phyloP scores from a whole-genome alignment of 1,140 invertebrate species.

The Mylabris phalerata region DNA sequence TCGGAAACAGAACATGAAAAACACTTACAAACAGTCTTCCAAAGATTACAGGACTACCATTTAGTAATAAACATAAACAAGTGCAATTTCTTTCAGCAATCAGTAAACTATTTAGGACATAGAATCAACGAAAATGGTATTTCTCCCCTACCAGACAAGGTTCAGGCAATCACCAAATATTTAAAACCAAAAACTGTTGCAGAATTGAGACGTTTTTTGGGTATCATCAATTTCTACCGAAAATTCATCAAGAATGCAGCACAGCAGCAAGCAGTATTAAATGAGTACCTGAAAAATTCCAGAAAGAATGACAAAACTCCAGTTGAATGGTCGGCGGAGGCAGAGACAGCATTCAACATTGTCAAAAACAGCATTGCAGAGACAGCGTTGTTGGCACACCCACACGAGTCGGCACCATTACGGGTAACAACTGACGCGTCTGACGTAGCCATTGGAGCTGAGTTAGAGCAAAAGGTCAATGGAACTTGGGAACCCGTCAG shows the following conservation, averaged over 20 bases:
- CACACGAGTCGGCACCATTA: slow-evolving; percentile 18
- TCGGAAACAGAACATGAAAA: slow-evolving; percentile 16
- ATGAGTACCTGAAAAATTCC: slow-evolving; percentile 10
- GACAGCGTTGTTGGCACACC: slow-evolving; percentile 23
- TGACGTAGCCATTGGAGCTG: slow-evolving; percentile 21
- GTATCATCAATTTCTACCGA: slow-evolving; percentile 38
- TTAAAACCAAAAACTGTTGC: slow-evolving; percentile 21
- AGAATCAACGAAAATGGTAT: slow-evolving; percentile 26
- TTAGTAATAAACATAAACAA: slow-evolving; percentile 33
- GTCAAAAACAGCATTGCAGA: too few relatives aligned
- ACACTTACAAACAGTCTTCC: slow-evolving; percentile 27
- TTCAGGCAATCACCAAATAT: slow-evolving; percentile 37
- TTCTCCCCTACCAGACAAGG: slow-evolving; percentile 29
- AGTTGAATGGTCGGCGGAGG: slow-evolving; percentile 38
- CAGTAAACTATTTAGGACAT: slow-evolving; percentile 35
- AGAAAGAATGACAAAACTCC: slow-evolving; percentile 28
- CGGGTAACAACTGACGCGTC: slow-evolving; percentile 32
- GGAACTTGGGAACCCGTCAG: slow-evolving; percentile 15
- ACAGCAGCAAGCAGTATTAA: slow-evolving; percentile 23
- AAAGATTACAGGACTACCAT: slow-evolving; percentile 22
- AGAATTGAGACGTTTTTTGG: slow-evolving; percentile 35
- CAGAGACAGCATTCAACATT: background rate
- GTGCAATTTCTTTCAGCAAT: slow-evolving; percentile 21
- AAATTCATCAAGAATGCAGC: slow-evolving; percentile 29
- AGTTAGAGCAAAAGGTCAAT: slow-evolving; percentile 27